phyloP scores from a whole-genome alignment of 2,888 invertebrate genomes.

The Lasioglossum lativentre region DNA sequence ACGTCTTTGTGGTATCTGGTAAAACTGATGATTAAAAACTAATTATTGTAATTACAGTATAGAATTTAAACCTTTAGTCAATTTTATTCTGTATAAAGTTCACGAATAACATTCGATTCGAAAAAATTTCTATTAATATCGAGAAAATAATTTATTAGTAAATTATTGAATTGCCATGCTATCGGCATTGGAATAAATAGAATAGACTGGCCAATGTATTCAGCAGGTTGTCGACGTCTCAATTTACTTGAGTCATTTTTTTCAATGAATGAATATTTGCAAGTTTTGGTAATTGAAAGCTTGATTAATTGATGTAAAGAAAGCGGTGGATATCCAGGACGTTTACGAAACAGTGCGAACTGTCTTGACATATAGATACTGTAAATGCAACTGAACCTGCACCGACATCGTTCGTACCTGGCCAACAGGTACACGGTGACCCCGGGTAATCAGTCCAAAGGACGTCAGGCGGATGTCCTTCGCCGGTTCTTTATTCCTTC shows the following conservation, averaged over 20 bases:
- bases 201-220: not conserved
- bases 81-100: too few species aligned
- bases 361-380: not conserved
- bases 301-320: not conserved
- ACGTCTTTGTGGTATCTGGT: too few species aligned
- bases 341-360: not conserved
- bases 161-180: not conserved
- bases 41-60: too few species aligned
- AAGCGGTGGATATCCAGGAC: not conserved
- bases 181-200: not conserved
- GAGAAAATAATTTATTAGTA: not conserved
- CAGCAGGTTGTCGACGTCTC: not conserved
- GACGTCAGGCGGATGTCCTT: conserved; percentile 9
- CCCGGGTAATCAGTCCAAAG: not conserved
- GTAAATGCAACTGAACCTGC: not conserved
- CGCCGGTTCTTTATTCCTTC: not conserved
- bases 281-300: not conserved
- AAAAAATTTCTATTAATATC: too few species aligned
- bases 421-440: not conserved
- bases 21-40: too few species aligned
- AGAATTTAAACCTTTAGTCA: too few species aligned
- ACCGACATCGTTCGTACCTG: not conserved
- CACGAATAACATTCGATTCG: too few species aligned
- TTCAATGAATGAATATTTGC: not conserved
- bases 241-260: too few species aligned